Evolutionary conservation across 2,888 invertebrate genomes (phyloP), one percentile per base, ranked within the genome.

Genomic region (Agrotis ipsilon): DNA sequence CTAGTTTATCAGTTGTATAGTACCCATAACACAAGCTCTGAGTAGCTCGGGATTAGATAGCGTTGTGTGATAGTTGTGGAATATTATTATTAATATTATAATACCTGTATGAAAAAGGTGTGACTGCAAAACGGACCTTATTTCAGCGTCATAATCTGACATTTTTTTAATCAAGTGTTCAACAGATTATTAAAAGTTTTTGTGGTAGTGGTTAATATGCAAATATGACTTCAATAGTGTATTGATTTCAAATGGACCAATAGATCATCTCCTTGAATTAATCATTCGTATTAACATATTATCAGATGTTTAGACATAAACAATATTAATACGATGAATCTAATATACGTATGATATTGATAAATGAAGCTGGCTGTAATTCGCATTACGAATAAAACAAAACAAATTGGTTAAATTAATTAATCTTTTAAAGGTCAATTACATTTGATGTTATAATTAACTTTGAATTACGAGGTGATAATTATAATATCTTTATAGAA

Each of bases 291-390:
- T 21, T 71, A 32, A 1, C 24, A 60, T 46, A 64, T 45, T 49
- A 80, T 46, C 57, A 48, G 45, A 79, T 58, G 43, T 79, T 74
- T 61, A 49, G 27, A 79, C 57, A 66, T 61, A 79, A 13, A 45
- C 18, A 49, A 66, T 57, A 61, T 66, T 58, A 66, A 74, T 52
- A 27, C 24, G 16, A 45, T 32, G 21, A 16, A 49, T 49, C 39
- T 19, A 77, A 72, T 46, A n/a, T 52, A 24, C 13, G 16, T 46
- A 13, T 62, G 39, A 57, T 32, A 24, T 18, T 72, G 72, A 71
- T 65, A 43, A 73, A 79, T 75, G 21, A 78, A 62, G n/a, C 18
- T 19, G 48, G 52, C 21, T 49, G 19, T 78, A 45, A 27, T 43
- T 52, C 13, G 5, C 39, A 46, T 58, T 45, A 24, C 7, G 21